These are phyloP conservation scores for Lycodopsis pacificus DNA, from an alignment of 2,797 vertebrate species.

Conservation along the genomic window DNA sequence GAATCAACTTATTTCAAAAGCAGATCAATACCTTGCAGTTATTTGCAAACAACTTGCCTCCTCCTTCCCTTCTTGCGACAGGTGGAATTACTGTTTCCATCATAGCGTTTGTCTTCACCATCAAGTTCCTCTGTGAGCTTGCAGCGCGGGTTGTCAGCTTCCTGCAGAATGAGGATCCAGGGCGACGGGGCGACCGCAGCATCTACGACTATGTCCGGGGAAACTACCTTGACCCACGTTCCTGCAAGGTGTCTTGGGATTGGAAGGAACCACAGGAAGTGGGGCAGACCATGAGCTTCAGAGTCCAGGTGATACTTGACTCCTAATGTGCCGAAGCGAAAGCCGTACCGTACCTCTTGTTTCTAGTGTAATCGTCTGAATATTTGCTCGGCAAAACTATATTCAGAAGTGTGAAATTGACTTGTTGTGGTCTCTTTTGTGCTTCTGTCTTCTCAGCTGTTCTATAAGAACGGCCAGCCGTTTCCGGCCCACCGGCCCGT, in stretches of 20 bases:
- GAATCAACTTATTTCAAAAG: background rate
- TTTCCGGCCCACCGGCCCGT: conserved; percentile 94
- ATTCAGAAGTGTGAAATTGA: background rate
- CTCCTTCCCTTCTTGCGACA: conserved; percentile 61
- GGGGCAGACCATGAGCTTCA: conserved; percentile 98
- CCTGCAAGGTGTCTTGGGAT: conserved; percentile 98
- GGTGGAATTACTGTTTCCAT: conserved; percentile 99
- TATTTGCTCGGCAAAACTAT: background rate
- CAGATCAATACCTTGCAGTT: background rate
- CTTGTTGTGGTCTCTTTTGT: background rate
- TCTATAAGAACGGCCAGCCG: conserved; percentile 97
- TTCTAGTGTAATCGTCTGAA: background rate
- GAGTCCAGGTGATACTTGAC: conserved; percentile 90
- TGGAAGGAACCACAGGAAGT: conserved; percentile 99
- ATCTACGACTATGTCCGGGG: conserved; percentile 99
- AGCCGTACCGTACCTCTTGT: background rate
- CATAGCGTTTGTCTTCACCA: conserved; percentile 98
- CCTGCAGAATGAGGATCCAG: conserved; percentile 98
- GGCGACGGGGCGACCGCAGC: conserved; percentile 94
- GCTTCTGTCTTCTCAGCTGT: conserved; percentile 84
- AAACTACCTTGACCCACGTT: conserved; percentile 98
- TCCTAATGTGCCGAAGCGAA: background rate
- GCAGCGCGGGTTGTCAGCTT: conserved; percentile 98
- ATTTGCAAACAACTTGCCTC: background rate
- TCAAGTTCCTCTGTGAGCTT: conserved; percentile 99